Percentiles rank a stretch among this genome's conserved stretches.
phyloP scores from a whole-genome alignment of 2,113 vertebrate species.

The Pycnonotus jocosus region DNA sequence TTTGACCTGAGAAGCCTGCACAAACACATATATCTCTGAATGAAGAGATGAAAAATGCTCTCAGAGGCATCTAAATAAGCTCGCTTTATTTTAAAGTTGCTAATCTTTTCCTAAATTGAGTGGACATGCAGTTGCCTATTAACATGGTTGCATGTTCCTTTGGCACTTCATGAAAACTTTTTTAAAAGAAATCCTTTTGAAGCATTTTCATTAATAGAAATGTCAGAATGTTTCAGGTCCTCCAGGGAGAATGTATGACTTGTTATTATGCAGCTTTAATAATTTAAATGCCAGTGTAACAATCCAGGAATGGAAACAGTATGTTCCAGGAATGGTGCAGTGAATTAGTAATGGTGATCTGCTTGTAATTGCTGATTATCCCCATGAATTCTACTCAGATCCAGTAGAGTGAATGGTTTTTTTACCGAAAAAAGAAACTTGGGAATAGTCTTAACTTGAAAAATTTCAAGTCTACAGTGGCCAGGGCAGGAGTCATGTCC shows the following conservation, averaged over 20 bases:
- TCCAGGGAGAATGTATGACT: neutral
- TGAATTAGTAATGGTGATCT: constrained; percentile 3
- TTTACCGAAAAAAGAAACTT: neutral
- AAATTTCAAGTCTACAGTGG: neutral
- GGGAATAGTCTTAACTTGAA: neutral
- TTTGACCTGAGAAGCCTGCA: neutral
- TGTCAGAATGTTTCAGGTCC: neutral
- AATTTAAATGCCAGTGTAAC: constrained; percentile 9
- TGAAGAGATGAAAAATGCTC: neutral
- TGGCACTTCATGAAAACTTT: neutral
- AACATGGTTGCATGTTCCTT: neutral
- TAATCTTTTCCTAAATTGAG: neutral
- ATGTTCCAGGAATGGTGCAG: neutral
- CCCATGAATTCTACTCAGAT: neutral
- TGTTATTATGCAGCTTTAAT: constrained; percentile 13
- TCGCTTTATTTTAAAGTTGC: neutral
- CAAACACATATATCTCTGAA: neutral
- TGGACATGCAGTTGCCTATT: neutral
- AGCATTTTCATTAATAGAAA: neutral
- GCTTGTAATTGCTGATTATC: constrained; percentile 22
- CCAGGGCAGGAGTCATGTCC: neutral
- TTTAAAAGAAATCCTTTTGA: neutral
- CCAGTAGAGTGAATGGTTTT: neutral
- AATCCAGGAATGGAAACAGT: constrained; percentile 33
- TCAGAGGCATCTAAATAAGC: neutral